A percentile compares a stretch with the other conserved stretches of the same genome.
Conservation (phyloP, 1,140 invertebrate species). For the Aleiodes sp. region DNA sequence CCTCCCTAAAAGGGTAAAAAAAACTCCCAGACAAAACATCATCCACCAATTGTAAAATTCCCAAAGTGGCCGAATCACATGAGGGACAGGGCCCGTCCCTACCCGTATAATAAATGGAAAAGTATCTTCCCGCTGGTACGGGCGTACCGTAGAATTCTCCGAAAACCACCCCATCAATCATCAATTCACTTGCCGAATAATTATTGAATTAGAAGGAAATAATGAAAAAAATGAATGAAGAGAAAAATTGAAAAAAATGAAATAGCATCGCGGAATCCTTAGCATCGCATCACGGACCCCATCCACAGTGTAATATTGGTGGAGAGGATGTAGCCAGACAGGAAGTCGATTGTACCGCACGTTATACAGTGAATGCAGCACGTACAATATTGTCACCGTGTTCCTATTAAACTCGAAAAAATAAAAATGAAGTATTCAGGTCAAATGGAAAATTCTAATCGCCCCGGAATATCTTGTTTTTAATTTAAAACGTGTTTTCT, state of each 20-base stretch:
- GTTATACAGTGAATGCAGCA: neutral
- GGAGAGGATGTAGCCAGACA: constrained; percentile 57
- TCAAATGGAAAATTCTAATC: constrained; percentile 2
- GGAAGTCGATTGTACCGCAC: constrained; percentile 60
- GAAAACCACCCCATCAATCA: neutral
- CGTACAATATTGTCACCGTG: neutral
- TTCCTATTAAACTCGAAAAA: neutral
- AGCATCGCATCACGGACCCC: constrained; percentile 41
- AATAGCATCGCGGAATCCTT: constrained; percentile 44
- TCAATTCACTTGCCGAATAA: neutral
- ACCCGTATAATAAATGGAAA: constrained; percentile 24
- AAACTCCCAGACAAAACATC: neutral
- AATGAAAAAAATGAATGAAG: neutral
- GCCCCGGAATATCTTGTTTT: neutral
- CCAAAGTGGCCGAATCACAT: constrained; percentile 26
- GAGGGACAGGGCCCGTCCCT: constrained; percentile 9
- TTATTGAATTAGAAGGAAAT: neutral
- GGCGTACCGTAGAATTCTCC: neutral
- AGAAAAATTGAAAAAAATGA: too few species aligned
- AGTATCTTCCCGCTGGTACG: neutral
- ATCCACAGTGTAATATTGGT: constrained; percentile 37
- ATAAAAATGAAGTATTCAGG: constrained; percentile 13
- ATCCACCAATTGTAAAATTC: constrained; percentile 4
- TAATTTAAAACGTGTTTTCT: neutral
- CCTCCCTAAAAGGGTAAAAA: neutral